Evolutionary conservation across 2,888 invertebrate species (phyloP), one percentile per base, ranked within the genome.

Genomic region (Calameuta filiformis): DNA sequence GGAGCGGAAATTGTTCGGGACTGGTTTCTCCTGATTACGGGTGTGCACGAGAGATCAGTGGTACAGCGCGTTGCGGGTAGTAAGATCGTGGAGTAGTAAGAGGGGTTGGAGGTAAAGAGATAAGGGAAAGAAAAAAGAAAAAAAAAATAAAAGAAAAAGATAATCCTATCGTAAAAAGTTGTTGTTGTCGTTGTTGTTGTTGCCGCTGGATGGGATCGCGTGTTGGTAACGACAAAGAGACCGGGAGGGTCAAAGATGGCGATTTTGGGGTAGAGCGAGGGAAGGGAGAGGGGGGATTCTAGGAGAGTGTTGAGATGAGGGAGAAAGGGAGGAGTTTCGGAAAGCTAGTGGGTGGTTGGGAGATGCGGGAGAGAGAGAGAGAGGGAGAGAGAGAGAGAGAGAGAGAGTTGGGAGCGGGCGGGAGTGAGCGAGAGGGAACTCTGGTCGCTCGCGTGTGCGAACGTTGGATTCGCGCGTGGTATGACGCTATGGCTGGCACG

Each of bases 341-440:
- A 40, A 23, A 15, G 15, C 15, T 15, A 40, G 40, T 6, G 15
- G 40, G 40, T 40, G 40, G 40, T 15, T 40, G 0, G 15, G 15
- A 0, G 40, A 23, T 23, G 30, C 12, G 30, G 56, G 34, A 11
- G 31, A 23, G 34, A 12, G n/a, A 56, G n/a, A 56, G 34, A 11
- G 31, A 23, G 34, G 6, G n/a, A 56, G 30, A 34, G 76, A 69
- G 30, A 68, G 23, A 68, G 35, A 77, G 69, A 77, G 69, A 77
- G 4, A 31, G n/a, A 23, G 35, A 34, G 15, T 56, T 9, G 9
- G 15, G 15, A 37, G 40, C 33, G 2, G 69, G 40, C 6, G 33
- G n/a, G 68, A n/a, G 68, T 1, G 31, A 31, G 68, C 34, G 74
- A 69, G 56, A 35, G 68, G 74, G 68, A 23, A 56, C 73, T 68